Conservation (phyloP, 2,797 vertebrate genomes). For the Acrossocheilus wenchowensis region DNA sequence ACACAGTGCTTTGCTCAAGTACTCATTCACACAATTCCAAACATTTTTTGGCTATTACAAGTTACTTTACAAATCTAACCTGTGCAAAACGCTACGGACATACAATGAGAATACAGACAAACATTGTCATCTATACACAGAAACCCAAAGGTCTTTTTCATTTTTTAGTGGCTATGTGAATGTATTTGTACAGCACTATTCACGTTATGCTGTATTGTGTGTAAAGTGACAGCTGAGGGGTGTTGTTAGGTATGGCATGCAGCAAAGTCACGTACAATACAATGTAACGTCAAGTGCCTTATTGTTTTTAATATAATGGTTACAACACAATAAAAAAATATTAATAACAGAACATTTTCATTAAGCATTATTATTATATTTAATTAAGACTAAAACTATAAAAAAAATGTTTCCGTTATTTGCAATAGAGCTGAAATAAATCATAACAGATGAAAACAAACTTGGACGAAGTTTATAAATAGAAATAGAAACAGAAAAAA, state of each 20-base stretch:
- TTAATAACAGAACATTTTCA: neutral
- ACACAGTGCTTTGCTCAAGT: neutral
- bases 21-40: neutral
- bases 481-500: neutral
- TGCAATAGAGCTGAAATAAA: neutral
- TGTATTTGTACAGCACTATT: neutral
- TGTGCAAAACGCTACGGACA: neutral
- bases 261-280: neutral
- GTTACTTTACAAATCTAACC: neutral
- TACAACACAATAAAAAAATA: neutral
- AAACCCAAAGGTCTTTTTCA: neutral
- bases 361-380: neutral
- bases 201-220: neutral
- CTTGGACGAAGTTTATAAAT: too few relatives aligned
- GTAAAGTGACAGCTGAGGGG: neutral
- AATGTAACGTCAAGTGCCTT: neutral
- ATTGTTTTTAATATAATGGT: neutral
- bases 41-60: neutral
- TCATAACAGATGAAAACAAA: neutral
- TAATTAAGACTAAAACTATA: neutral
- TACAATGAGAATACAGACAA: neutral
- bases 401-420: neutral
- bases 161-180: neutral
- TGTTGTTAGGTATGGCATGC: neutral
- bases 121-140: neutral